Evolutionary conservation across 2,113 vertebrate genomes (phyloP), one percentile per base, ranked within the genome.

Genomic region (Strix uralensis): DNA sequence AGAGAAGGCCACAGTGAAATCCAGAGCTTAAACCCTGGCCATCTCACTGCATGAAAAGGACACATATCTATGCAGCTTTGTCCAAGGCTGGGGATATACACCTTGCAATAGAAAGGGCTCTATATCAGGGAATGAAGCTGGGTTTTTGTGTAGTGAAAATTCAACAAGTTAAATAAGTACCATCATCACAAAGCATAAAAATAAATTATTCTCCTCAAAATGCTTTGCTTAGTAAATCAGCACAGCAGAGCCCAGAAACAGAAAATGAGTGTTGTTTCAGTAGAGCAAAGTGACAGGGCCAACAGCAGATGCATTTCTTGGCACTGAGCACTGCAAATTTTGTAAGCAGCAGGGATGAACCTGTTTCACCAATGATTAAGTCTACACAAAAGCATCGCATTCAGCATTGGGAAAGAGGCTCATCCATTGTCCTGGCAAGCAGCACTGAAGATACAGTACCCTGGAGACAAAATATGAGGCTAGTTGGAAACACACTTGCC

Each of bases 221-320:
- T 83, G 47, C 75, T 77, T 61, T 25, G 20, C 65, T 94, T 87
- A 97, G 92, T 79, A 97, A 97, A 96, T 90, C 90, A 97, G 71
- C 72, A 85, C 15, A 62, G 87, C 93, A 93, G 78, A 92, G 82
- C 49, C 66, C 96, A 94, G 88, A 97, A 97, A 90, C 95, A 97
- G 89, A 96, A 93, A 96, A 73, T 9, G 8, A 97, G 84, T 92
- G 94, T 94, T 95, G 70, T 97, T 97, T 96, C 92, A 93, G 94
- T 92, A 95, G 85, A 96, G 59, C 12, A 29, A 96, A 98, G 96
- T 96, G 97, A 94, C 94, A 97, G 96, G 95, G 96, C 97, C 97
- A 98, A 97, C 92, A 98, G 95, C 97, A 98, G 98, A 98, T 98
- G 97, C 72, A 71, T 88, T 96, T 72, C 42, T 86, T 98, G 98